A percentile compares a stretch with the other conserved stretches of the same genome.
phyloP scores from a whole-genome alignment of 1,140 invertebrate genomes.

The Pseudoatta argentina region DNA sequence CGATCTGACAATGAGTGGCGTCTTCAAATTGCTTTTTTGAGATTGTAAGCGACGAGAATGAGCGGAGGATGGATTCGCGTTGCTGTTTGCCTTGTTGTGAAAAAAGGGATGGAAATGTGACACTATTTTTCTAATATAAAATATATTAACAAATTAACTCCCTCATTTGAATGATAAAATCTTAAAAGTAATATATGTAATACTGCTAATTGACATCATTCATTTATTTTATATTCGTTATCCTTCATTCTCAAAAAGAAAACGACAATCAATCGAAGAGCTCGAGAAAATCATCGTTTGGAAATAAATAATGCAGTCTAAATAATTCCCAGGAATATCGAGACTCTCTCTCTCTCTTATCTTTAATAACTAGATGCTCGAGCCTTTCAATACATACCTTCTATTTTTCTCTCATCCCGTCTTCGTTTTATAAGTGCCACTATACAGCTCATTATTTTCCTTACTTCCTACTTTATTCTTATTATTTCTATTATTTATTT shows the following conservation, averaged over 20 bases:
- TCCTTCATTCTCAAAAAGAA: background rate
- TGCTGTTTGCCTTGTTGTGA: background rate
- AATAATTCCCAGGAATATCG: conserved; percentile 49
- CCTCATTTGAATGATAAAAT: background rate
- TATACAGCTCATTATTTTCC: conserved; percentile 4
- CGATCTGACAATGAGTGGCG: background rate
- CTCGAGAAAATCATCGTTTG: conserved; percentile 17
- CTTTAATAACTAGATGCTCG: conserved; percentile 49
- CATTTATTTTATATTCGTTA: background rate
- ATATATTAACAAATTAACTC: conserved; percentile 5
- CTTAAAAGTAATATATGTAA: background rate
- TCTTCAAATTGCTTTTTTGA: conserved; percentile 38
- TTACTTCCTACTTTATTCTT: background rate
- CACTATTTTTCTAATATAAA: conserved; percentile 1
- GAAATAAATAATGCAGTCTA: conserved; percentile 36
- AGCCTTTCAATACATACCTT: conserved; percentile 20
- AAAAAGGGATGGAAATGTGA: background rate
- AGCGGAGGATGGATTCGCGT: background rate
- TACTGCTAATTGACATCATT: background rate
- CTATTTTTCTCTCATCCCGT: background rate
- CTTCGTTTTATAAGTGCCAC: background rate
- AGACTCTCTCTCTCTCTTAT: background rate
- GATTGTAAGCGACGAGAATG: background rate
- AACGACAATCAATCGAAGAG: background rate
- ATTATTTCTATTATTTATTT: conserved; percentile 20